Base-by-base conservation (phyloP, 2,113 vertebrate genomes). In the Drymodes brunneopygia region DNA sequence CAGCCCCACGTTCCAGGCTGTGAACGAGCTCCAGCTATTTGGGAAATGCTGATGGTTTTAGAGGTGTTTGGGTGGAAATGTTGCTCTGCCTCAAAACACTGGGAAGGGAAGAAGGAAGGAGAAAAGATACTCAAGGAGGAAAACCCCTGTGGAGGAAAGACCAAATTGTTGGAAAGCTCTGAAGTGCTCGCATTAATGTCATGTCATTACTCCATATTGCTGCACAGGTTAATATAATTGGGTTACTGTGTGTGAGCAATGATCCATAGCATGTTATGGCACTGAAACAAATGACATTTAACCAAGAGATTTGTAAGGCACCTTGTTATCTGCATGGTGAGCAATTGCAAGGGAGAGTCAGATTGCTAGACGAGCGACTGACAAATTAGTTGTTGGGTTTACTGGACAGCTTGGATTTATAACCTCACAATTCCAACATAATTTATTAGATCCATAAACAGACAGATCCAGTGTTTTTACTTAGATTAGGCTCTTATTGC, bases 221-320 rank as follows among this genome's bases (percentile, higher is more conserved):
- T 97, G 97, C 95, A 96, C 98, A 98, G 98, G 98, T 98, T 98
- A 98, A 98, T 98, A 98, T 98, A 98, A 98, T 98, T 98, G 98
- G 98, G 97, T 98, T 97, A 97, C 98, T 98, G 97, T 98, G 98
- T 98, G 97, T 97, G 97, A 98, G 98, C 98, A 98, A 98, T 98
- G 98, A 98, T 98, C 98, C 98, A 71, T 98, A 98, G 97, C 97
- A 71, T 98, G 98, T 98, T 98, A 97, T 98, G 97, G 98, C 98
- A 98, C 97, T 97, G 98, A 98, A 98, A 98, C 98, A 98, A 98
- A 98, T 98, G 98, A 98, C 98, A 98, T 98, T 98, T 98, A 98
- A 98, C 98, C 98, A 98, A 97, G 97, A 98, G 88, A 98, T 98
- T 98, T 98, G 97, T 96, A 97, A 97, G 97, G 97, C 96, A 97